phyloP scores from a whole-genome alignment of 2,797 vertebrate species.

The Argya squamiceps region DNA sequence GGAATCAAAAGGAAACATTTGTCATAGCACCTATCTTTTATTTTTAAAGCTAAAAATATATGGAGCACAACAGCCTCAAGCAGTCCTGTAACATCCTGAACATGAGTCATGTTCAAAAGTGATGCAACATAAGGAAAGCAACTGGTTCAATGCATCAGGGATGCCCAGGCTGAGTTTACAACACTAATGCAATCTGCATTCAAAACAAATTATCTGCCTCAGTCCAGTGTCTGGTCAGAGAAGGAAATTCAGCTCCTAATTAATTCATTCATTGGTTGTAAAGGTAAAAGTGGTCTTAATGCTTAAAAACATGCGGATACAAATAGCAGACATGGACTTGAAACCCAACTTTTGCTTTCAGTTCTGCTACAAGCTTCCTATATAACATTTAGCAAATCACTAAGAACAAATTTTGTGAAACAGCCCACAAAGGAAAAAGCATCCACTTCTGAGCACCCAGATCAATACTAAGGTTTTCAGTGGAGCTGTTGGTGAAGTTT shows the following conservation, averaged over 20 bases:
- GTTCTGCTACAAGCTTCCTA: neutral
- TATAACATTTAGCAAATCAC: neutral
- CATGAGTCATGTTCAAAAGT: neutral
- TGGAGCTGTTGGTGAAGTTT: neutral
- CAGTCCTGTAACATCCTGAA: neutral
- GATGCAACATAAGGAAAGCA: neutral
- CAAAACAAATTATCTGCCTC: neutral
- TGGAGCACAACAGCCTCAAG: neutral
- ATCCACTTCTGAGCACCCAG: neutral
- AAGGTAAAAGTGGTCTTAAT: neutral
- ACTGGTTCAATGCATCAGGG: neutral
- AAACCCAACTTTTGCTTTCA: neutral
- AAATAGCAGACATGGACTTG: neutral
- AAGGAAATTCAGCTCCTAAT: neutral
- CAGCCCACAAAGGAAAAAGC: neutral
- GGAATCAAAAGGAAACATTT: neutral
- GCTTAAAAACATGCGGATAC: neutral
- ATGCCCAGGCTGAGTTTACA: neutral
- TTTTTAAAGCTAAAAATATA: neutral
- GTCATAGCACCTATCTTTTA: neutral
- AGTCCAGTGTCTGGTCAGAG: neutral
- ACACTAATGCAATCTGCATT: neutral
- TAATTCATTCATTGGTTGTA: neutral
- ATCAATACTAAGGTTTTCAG: neutral
- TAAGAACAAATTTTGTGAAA: neutral